Evolutionary conservation across 2,797 vertebrate species (phyloP).

Genomic region (Acropternis orthonyx): DNA sequence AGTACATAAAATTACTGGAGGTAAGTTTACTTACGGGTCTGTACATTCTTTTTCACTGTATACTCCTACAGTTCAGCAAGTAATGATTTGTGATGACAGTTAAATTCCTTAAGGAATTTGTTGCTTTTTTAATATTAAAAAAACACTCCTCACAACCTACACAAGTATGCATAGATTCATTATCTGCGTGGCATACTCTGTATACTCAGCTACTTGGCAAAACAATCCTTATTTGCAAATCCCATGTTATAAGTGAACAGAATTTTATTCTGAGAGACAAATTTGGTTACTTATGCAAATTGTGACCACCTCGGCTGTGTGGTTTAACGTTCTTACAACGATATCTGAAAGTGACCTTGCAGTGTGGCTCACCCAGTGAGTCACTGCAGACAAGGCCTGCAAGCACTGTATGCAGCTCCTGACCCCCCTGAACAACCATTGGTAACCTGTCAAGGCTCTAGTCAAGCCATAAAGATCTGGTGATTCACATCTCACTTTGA

Average conservation of each 20-base stretch:
- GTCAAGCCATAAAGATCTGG: neutral
- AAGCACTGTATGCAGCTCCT: neutral
- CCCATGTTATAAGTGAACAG: neutral
- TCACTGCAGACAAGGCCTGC: neutral
- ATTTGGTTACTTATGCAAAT: neutral
- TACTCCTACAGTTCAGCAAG: neutral
- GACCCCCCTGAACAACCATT: rapidly evolving
- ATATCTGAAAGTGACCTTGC: neutral
- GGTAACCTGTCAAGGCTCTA: neutral
- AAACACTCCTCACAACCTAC: neutral
- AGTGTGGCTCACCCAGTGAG: neutral
- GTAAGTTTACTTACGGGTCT: neutral
- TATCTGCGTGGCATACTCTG: neutral
- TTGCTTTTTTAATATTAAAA: neutral
- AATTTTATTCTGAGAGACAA: neutral
- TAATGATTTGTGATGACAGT: neutral
- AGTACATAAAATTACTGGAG: neutral
- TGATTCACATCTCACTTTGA: neutral
- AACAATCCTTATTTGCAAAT: neutral
- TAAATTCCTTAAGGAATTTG: neutral
- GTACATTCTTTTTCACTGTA: neutral
- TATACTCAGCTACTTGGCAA: neutral
- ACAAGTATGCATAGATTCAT: neutral
- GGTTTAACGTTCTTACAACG: neutral
- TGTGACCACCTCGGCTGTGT: neutral